Evolutionary conservation across 2,113 vertebrate genomes (phyloP).

Genomic region (Cochlearius cochlearius): DNA sequence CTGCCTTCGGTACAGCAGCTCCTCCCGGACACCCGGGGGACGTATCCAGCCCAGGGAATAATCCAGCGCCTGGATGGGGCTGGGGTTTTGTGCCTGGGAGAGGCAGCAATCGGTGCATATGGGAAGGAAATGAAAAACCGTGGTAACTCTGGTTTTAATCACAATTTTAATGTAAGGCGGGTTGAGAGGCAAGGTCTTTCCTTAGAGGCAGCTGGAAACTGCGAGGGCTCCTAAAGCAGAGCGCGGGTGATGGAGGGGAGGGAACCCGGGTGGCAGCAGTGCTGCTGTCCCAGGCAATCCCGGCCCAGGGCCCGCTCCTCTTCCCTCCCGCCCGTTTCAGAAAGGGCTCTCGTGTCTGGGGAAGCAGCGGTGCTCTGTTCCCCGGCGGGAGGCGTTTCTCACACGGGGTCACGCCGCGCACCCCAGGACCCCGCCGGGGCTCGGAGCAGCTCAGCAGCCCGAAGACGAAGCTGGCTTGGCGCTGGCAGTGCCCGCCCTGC

Average conservation of each 20-base stretch:
- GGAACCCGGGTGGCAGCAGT: background rate
- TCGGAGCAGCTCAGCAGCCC: background rate
- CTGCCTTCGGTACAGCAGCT: background rate
- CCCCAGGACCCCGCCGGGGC: background rate
- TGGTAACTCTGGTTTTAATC: background rate
- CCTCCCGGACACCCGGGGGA: background rate
- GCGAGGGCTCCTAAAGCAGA: background rate
- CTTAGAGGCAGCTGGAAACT: background rate
- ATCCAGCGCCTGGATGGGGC: background rate
- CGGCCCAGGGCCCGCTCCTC: fast-evolving
- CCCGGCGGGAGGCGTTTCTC: fast-evolving
- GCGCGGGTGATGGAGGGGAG: background rate
- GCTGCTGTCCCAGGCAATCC: background rate
- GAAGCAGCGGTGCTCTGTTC: background rate
- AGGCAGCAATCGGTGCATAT: background rate
- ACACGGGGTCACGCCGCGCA: fast-evolving
- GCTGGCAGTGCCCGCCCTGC: background rate
- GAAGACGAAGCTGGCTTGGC: fast-evolving
- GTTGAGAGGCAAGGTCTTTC: background rate
- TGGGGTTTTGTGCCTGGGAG: background rate
- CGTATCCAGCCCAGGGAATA: background rate
- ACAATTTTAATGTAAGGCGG: background rate
- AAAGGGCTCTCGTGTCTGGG: fast-evolving
- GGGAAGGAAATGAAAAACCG: background rate
- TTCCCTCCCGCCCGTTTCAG: background rate